Evolutionary conservation across 2,797 vertebrate species (phyloP), one percentile per base, ranked within the genome.

Genomic region (Channallabes apus): DNA sequence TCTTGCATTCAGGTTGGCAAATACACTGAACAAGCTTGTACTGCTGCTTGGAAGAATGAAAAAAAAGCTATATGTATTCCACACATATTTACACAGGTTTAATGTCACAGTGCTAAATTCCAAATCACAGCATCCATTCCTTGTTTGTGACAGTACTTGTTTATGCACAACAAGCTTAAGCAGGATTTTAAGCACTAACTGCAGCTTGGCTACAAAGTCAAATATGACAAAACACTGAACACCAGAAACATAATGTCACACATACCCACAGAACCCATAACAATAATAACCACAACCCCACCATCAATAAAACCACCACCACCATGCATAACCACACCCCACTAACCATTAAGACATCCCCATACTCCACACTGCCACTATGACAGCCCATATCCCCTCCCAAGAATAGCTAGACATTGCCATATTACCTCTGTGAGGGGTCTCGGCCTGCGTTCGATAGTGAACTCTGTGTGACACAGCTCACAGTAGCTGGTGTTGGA

Each of bases 401-500:
- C 24, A 7, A 0, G 27, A 32, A 29, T 38, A 68, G 35, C 75
- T 32, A 75, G 64, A 72, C 71, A 22, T 4, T 77, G 76, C 46
- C 71, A 71, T 24, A 88, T 93, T 96, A 99, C 98, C 97, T 98
- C 97, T 90, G 95, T 97, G 90, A 99, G 95, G 82, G 97, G 96
- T 87, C 96, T 92, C 0, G 97, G 97, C 65, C 95, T 94, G 90
- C 98, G 96, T 94, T 99, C 97, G 46, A 98, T 96, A 76, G 95
- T 96, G 91, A 99, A 99, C 91, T 97, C 96, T 0, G 97, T 97
- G 94, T 98, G 97, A 93, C 98, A 99, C 82, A 99, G 96, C 94
- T 99, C 97, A 46, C 98, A 99, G 95, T 97, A 99, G 94, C 96
- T 99, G 91, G 98, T 99, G 95, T 99, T 98, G 88, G 98, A 99